These are phyloP conservation scores for Eupithecia subumbrata DNA, from an alignment of 2,888 invertebrate genomes.

Conservation along the genomic window DNA sequence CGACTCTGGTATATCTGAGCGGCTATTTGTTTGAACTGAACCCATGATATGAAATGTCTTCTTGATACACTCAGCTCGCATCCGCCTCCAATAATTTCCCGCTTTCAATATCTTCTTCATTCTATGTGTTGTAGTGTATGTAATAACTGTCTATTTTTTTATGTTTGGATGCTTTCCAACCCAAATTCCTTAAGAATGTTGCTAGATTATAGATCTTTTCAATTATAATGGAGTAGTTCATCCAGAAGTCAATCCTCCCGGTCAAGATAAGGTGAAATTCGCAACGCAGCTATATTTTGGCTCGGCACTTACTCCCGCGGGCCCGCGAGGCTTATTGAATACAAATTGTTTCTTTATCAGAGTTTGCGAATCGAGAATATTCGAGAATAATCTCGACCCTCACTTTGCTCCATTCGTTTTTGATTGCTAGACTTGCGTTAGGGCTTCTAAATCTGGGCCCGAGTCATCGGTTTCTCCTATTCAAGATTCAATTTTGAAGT, in stretches of 20 bases:
- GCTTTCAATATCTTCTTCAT: not conserved
- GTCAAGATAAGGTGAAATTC: slow-evolving; percentile 53
- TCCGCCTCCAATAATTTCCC: not conserved
- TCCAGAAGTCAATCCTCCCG: slow-evolving; percentile 40
- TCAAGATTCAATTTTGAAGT: slow-evolving; percentile 4
- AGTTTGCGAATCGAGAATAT: slow-evolving; percentile 51
- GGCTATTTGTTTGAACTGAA: slow-evolving; percentile 7
- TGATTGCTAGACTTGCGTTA: slow-evolving; percentile 20
- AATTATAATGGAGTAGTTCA: slow-evolving; percentile 16
- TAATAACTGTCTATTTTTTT: not conserved
- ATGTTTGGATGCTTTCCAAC: not conserved
- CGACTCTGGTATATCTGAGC: not conserved
- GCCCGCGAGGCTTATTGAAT: slow-evolving; percentile 72
- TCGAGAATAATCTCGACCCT: slow-evolving; percentile 46
- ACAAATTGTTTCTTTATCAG: slow-evolving; percentile 78
- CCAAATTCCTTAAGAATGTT: not conserved
- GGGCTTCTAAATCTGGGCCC: slow-evolving; percentile 11
- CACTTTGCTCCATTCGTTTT: slow-evolving; percentile 32
- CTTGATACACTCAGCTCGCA: not conserved
- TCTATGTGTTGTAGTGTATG: not conserved
- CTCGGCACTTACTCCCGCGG: slow-evolving; percentile 60
- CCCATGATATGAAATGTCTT: not conserved
- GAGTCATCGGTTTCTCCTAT: slow-evolving; percentile 11
- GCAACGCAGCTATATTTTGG: slow-evolving; percentile 65
- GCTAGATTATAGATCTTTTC: not conserved